Base-by-base conservation (phyloP, 2,797 vertebrate species). In the Serranus cabrilla region DNA sequence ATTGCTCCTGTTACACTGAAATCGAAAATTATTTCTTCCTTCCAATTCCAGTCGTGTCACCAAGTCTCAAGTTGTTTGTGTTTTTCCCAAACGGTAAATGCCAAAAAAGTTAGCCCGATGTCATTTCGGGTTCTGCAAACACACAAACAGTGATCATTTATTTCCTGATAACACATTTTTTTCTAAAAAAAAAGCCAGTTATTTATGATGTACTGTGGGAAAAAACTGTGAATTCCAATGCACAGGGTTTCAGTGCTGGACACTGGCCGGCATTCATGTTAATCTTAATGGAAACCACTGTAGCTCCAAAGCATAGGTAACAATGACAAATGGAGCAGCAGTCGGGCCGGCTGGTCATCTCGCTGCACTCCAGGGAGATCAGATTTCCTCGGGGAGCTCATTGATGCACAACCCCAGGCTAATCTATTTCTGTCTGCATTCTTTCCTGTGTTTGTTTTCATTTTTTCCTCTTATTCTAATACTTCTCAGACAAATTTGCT, bases 251-350 rank as follows among this genome's bases (percentile, higher is more conserved):
- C 54, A 27, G 63, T 31, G 68, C 52, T 51, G 73, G 72, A 77
- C 46, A 20, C 42, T 13, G 20, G 62, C 50, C 58, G 58, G 42
- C 31, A 59, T 71, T 78, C 74, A 59, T 67, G 67, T 80, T 64
- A 52, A 55, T 57, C 66, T 31, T 73, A 76, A 74, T 71, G 70
- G 64, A 86, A 84, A 60, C 65, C 60, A 54, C 50, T 74, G 81
- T 67, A 74, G 59, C 64, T 62, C 74, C 64, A 52, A 67, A 80
- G 73, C 81, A 73, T 74, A 76, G 67, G 74, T 66, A 86, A 85
- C 17, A 43, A 59, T 83, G 82, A 90, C 84, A 76, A 86, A 91
- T 82, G 68, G 76, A 65, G 71, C 84, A 71, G 52, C 69, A 39
- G 66, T 64, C 11, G 4, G 62, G 39, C 70, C 5, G 40, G 57